phyloP scores from a whole-genome alignment of 2,113 vertebrate genomes.

The Oceanites oceanicus region DNA sequence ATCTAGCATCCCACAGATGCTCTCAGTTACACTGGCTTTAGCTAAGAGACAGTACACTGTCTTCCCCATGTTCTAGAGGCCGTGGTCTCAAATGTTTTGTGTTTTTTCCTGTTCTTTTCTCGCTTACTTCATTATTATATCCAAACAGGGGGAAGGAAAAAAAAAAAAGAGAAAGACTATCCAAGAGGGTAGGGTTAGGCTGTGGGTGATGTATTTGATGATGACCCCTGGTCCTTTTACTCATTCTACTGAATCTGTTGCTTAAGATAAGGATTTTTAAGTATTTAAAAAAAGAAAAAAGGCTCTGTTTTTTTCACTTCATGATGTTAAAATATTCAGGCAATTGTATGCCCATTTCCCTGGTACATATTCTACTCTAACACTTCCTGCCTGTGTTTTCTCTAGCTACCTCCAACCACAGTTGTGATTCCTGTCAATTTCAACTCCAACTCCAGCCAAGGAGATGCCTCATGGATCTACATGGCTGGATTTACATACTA shows the following conservation, averaged over 20 bases:
- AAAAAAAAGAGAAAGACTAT: background rate
- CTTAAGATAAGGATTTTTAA: background rate
- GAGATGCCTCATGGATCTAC: background rate
- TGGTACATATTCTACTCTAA: background rate
- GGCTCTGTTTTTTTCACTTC: background rate
- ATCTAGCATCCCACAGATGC: background rate
- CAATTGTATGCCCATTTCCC: background rate
- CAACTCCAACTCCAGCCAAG: background rate
- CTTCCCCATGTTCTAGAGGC: background rate
- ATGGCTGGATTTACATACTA: background rate
- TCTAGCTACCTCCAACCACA: background rate
- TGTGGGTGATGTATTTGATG: background rate
- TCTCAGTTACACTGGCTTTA: background rate
- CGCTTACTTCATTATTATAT: background rate
- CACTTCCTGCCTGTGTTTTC: background rate
- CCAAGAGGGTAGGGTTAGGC: background rate
- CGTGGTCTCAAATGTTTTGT: background rate
- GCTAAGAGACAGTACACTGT: background rate
- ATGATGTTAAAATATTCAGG: background rate
- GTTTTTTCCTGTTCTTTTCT: background rate
- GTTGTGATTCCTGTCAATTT: background rate
- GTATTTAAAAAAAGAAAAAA: background rate
- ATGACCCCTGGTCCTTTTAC: background rate
- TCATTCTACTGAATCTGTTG: background rate
- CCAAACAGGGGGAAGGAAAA: fast-evolving